phyloP scores from a whole-genome alignment of 2,113 vertebrate species.

The Catharus fuscescens region DNA sequence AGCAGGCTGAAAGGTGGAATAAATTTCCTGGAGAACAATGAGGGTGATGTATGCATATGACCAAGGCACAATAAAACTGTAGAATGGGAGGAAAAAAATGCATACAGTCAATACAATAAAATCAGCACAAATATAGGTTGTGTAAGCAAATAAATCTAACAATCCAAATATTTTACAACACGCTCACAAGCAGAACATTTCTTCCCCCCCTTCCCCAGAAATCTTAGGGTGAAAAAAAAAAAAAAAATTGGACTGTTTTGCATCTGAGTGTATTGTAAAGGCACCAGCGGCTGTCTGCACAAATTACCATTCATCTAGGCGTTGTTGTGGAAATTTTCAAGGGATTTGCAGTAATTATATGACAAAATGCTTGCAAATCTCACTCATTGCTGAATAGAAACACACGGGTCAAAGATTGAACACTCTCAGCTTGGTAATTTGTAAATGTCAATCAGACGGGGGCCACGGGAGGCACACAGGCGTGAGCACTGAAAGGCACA shows the following conservation, averaged over 20 bases:
- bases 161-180: conserved; percentile 75
- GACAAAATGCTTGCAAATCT: conserved; percentile 98
- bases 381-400: conserved; percentile 94
- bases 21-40: conserved; percentile 80
- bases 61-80: conserved; percentile 80
- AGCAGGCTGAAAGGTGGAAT: conserved; percentile 73
- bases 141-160: conserved; percentile 81
- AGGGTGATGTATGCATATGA: conserved; percentile 78
- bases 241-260: conserved; percentile 71
- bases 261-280: conserved; percentile 70
- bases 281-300: conserved; percentile 77
- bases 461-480: conserved; percentile 80
- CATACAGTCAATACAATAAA: conserved; percentile 80
- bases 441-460: conserved; percentile 97
- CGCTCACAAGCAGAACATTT: neutral
- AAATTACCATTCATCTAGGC: conserved; percentile 89
- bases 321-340: conserved; percentile 93
- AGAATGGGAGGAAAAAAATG: conserved; percentile 73
- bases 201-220: conserved; percentile 8
- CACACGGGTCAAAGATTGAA: conserved; percentile 96
- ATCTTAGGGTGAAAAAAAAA: conserved; percentile 48
- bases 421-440: conserved; percentile 98
- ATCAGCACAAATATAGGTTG: conserved; percentile 75
- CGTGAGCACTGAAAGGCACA: conserved; percentile 59
- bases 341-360: conserved; percentile 99